phyloP scores from a whole-genome alignment of 2,888 invertebrate species.

The Diabrotica balteata region DNA sequence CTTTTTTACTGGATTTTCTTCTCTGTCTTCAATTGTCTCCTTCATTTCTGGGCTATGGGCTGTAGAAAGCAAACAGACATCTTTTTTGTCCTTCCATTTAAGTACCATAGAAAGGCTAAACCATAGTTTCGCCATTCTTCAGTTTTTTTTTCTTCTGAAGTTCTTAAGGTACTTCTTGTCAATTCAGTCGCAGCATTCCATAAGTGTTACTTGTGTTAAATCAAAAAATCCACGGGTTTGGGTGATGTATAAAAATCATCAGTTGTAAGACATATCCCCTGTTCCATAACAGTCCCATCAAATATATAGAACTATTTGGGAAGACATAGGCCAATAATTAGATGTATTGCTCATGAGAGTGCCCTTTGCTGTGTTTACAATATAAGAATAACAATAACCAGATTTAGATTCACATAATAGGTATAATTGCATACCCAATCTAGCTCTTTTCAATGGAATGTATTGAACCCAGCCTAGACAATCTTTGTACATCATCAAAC shows the following conservation, averaged over 20 bases:
- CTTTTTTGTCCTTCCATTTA: not conserved
- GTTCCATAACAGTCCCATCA: not conserved
- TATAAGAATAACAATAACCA: conserved; percentile 39
- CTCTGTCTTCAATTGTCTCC: not conserved
- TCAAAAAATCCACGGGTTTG: not conserved
- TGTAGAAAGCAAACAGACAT: not conserved
- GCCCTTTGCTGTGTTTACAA: conserved; percentile 42
- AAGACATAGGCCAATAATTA: conserved; percentile 1
- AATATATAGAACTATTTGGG: not conserved
- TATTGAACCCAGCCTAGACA: not conserved
- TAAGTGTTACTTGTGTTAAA: conserved; percentile 9
- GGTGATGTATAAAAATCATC: conserved; percentile 10
- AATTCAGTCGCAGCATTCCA: conserved; percentile 2
- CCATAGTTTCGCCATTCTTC: conserved; percentile 1
- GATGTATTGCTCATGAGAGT: not conserved
- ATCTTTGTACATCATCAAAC: not conserved
- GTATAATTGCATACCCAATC: not conserved
- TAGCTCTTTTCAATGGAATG: not conserved
- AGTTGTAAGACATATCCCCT: conserved; percentile 1
- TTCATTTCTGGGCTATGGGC: conserved; percentile 4
- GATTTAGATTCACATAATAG: conserved; percentile 47
- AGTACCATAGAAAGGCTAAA: no score
- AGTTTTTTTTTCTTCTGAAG: conserved; percentile 11
- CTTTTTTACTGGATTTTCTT: not conserved
- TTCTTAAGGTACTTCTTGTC: not conserved